These are phyloP conservation scores for Pristionchus entomophagus DNA, from an alignment of 2,888 invertebrate species.

Conservation along the genomic window DNA sequence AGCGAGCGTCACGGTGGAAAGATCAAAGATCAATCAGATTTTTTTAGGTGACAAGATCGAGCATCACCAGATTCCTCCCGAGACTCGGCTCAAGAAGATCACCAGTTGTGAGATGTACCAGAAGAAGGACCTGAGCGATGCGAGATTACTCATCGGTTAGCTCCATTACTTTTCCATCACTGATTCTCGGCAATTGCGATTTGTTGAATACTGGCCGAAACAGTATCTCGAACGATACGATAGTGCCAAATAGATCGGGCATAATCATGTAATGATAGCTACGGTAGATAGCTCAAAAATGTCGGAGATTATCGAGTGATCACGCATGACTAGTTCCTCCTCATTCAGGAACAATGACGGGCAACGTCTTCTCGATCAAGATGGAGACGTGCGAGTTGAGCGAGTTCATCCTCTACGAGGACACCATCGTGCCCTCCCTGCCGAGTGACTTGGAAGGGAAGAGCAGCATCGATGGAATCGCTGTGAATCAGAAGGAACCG, in stretches of 20 bases:
- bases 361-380: conserved; percentile 47
- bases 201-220: too few species aligned
- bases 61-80: conserved; percentile 18
- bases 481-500: conserved; percentile 44
- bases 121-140: conserved; percentile 42
- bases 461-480: conserved; percentile 41
- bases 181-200: too few species aligned
- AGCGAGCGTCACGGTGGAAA: too few species aligned
- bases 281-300: too few species aligned
- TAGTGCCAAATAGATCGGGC: too few species aligned
- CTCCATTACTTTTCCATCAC: background rate
- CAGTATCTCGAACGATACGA: too few species aligned
- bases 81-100: conserved; percentile 47
- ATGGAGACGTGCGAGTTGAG: conserved; percentile 43
- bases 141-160: conserved; percentile 42
- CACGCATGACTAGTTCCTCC: background rate
- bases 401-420: conserved; percentile 49
- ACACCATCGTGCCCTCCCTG: conserved; percentile 43
- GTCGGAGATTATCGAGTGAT: too few species aligned
- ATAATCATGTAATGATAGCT: too few species aligned
- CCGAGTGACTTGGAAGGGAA: background rate
- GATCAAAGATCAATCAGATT: background rate
- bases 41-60: conserved; percentile 30
- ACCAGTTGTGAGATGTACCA: conserved; percentile 47
- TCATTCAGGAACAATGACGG: conserved; percentile 47